Evolutionary conservation across 1,140 invertebrate genomes (phyloP).

Genomic region (Telenomus remus): DNA sequence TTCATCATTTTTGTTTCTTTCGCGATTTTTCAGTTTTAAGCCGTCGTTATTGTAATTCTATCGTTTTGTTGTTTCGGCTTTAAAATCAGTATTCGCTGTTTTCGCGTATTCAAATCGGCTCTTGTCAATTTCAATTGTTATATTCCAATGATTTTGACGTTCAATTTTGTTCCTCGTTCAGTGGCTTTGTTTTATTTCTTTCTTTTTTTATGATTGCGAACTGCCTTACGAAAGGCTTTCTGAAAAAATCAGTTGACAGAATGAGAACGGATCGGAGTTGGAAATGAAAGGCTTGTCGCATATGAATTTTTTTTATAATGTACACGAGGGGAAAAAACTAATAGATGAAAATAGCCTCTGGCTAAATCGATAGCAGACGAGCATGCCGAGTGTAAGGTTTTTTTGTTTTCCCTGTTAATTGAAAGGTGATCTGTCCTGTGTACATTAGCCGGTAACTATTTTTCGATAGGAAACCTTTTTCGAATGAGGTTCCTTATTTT

Average conservation of each 20-base stretch:
- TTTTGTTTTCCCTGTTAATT: neutral
- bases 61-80: too few species aligned
- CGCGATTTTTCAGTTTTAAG: too few species aligned
- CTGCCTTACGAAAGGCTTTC: too few species aligned
- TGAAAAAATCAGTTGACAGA: slow-evolving; percentile 3
- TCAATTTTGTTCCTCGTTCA: slow-evolving; percentile 16
- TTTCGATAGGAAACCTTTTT: too few species aligned
- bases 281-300: slow-evolving; percentile 2
- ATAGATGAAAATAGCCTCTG: slow-evolving; percentile 62
- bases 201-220: neutral
- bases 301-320: neutral
- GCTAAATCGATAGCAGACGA: slow-evolving; percentile 47
- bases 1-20: too few species aligned
- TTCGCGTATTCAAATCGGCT: too few species aligned
- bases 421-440: neutral
- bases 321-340: slow-evolving; percentile 49
- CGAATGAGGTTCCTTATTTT: too few species aligned
- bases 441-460: too few species aligned
- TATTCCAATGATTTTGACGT: too few species aligned
- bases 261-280: slow-evolving; percentile 6
- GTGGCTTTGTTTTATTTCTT: neutral
- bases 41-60: too few species aligned
- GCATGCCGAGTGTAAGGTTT: neutral
- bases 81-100: too few species aligned
- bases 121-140: too few species aligned